These are phyloP conservation scores for Cardinalis cardinalis DNA, from an alignment of 2,113 vertebrate species.

Conservation along the genomic window DNA sequence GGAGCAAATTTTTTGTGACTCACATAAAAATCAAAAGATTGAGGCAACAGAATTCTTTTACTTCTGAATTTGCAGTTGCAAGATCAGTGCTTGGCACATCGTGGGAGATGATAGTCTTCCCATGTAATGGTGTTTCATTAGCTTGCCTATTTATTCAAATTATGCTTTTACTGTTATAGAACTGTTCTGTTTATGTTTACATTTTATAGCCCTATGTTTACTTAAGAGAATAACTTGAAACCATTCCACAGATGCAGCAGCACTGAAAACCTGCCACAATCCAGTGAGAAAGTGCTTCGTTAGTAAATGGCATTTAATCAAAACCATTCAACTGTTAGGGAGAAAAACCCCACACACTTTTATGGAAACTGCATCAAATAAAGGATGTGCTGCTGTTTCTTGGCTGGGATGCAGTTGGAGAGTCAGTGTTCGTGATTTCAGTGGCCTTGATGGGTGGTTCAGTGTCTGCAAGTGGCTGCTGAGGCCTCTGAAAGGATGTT, in stretches of 20 bases:
- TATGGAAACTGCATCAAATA: not conserved
- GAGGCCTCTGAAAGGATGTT: not conserved
- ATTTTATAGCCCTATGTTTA: constrained; percentile 50
- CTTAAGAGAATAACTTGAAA: constrained; percentile 57
- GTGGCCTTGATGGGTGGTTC: not conserved
- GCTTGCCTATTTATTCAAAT: constrained; percentile 40
- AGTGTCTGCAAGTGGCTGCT: not conserved
- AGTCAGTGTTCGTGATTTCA: not conserved
- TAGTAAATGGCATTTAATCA: constrained; percentile 33
- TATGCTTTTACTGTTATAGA: constrained; percentile 45
- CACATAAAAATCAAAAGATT: constrained; percentile 3
- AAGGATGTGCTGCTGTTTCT: not conserved
- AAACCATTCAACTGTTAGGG: not conserved
- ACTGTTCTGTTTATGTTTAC: constrained; percentile 41
- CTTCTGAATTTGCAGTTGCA: not conserved
- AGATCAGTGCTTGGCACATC: not conserved
- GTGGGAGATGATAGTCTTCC: constrained; percentile 17
- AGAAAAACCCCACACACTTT: not conserved
- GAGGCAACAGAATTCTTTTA: not conserved
- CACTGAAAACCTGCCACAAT: constrained; percentile 26
- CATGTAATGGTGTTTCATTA: constrained; percentile 53
- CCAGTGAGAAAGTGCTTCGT: constrained; percentile 28
- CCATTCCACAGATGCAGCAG: constrained; percentile 33
- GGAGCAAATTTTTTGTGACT: not conserved
- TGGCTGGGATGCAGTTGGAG: not conserved